Evolutionary conservation across 2,797 vertebrate genomes (phyloP).

Genomic region (Leptatherina wallacei): DNA sequence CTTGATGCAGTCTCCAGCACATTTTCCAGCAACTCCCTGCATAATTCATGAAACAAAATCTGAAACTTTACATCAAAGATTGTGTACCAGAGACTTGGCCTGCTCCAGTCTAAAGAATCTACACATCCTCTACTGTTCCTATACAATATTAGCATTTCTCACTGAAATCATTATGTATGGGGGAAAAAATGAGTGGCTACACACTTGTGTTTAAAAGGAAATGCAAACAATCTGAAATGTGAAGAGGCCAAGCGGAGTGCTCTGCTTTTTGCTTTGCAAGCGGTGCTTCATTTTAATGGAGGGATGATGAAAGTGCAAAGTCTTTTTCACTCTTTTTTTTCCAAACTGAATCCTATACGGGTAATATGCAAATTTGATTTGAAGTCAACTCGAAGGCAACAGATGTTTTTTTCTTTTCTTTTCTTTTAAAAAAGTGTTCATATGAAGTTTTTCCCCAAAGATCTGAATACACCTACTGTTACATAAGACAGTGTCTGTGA

Average conservation of each 20-base stretch:
- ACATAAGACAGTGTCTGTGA: neutral
- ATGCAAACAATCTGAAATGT: constrained; percentile 2
- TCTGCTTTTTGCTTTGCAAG: neutral
- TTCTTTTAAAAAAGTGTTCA: neutral
- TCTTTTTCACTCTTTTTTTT: neutral
- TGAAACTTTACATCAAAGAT: constrained; percentile 64
- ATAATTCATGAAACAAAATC: constrained; percentile 63
- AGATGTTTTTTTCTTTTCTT: neutral
- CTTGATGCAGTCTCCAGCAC: constrained; percentile 42
- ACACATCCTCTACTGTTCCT: neutral
- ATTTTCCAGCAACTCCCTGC: constrained; percentile 37
- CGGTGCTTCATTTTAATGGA: constrained; percentile 3
- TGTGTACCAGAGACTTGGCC: constrained; percentile 13
- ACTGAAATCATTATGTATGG: neutral
- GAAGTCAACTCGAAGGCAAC: neutral
- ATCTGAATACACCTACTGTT: neutral
- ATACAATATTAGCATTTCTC: constrained; percentile 20
- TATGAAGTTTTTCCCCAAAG: neutral
- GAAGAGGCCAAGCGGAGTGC: neutral
- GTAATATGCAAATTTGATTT: neutral
- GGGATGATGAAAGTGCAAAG: neutral
- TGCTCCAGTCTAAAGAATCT: neutral
- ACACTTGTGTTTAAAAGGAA: neutral
- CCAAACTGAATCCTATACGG: neutral
- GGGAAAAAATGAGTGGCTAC: neutral